These are phyloP conservation scores for Bothrops jararaca DNA, from an alignment of 2,113 vertebrate species.

Conservation along the genomic window DNA sequence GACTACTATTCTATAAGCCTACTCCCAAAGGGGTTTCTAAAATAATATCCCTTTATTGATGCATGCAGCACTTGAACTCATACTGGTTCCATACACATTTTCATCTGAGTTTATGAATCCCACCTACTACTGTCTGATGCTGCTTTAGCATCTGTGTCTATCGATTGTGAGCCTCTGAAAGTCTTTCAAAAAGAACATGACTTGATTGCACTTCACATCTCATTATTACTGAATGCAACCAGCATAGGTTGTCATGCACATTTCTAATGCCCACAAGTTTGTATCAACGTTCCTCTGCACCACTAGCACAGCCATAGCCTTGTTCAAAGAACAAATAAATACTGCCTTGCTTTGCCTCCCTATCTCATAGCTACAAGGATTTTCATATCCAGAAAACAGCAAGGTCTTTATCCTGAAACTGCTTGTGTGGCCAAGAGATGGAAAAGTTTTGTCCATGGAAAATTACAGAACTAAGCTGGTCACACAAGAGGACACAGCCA, in stretches of 20 bases:
- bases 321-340: not conserved
- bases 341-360: not conserved
- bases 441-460: not conserved
- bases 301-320: not conserved
- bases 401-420: not conserved
- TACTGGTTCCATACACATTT: not conserved
- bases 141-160: not conserved
- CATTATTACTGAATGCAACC: not conserved
- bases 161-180: not conserved
- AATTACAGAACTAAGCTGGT: not conserved
- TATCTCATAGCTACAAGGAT: not conserved
- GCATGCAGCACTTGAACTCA: not conserved
- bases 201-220: not conserved
- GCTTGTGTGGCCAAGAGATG: not conserved
- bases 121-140: not conserved
- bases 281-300: not conserved
- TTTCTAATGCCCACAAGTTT: fast-evolving
- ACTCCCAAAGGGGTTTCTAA: not conserved
- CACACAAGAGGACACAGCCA: not conserved
- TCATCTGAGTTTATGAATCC: not conserved
- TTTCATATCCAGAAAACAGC: not conserved
- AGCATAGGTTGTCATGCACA: not conserved
- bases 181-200: not conserved
- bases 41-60: not conserved
- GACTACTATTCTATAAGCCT: not conserved